Base-by-base conservation (phyloP, 2,888 invertebrate species). In the Platycheirus rosarum region DNA sequence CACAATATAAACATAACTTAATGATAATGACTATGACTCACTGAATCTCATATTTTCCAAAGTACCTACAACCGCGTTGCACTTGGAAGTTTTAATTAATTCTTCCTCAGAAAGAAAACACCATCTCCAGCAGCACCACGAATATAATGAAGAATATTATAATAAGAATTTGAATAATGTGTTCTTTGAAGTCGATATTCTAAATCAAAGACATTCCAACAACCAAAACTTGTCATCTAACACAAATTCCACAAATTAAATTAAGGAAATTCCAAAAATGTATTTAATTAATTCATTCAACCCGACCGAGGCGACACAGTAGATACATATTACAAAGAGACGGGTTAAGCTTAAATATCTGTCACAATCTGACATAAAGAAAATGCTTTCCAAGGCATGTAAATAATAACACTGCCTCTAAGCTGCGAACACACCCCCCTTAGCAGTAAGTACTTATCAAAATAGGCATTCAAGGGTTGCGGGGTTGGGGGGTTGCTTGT, bases 261-360 rank as follows among this genome's bases (percentile, higher is more conserved):
- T 77, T 77, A 82, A 68, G 82, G 65, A 84, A 40, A 84, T 84
- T 84, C 78, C 84, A 69, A 57, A 78, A 84, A 78, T 77, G 70
- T 78, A 69, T 84, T 84, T 84, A 84, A 84, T 84, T 84, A 84
- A 73, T 84, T 78, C 84, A 65, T 78, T 69, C 35, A 29, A 63
- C 35, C 42, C 55, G 44, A 65, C 23, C 49, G 13, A 37, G 11
- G 29, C 48, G 20, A 32, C 40, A 29, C 46, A 11, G 29, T 49
- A 49, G 3, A 13, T n/a, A 51, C 7, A 44, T 18, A 14, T 8
- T 7, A 42, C 14, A 60, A 3, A 49, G 53, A 49, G 53, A 76
- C 51, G 76, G 49, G 63, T 49, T 11, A 70, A 55, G 53, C 20
- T 55, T 57, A 73, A 77, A 29, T 82, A 82, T 73, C 71, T 82